Evolutionary conservation across 2,888 invertebrate genomes (phyloP), one percentile per base, ranked within the genome.

Genomic region (Teinopalpus imperialis): DNA sequence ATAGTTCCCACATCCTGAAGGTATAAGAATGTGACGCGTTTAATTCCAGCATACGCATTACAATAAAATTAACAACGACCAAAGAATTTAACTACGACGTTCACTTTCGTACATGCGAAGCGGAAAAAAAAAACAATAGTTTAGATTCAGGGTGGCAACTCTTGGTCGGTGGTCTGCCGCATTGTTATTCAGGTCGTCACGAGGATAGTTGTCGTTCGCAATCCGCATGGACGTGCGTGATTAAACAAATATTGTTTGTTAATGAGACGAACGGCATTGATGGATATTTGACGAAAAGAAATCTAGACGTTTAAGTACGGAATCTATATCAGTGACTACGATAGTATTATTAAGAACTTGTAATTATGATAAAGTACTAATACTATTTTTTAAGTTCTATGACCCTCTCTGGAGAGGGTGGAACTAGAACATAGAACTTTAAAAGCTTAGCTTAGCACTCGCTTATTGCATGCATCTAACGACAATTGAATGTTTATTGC

Each of bases 191-290:
- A 53, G 53, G 46, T 46, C 59, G 40, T 9, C 29, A 9, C 39
- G 50, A 51, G 54, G 53, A 54, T 56, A 54, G 52, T 51, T 53
- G 55, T 60, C 56, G 54, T 52, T 35, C 39, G 51, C 52, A 51
- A 54, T 55, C 59, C 54, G 56, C 57, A 51, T 48, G 56, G 54
- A 59, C 58, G 61, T 56, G 53, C 43, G 26, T 52, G 59, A 58
- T 59, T 58, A 61, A 55, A 58, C 54, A 55, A 57, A 58, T 58
- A 58, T 53, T 53, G 56, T 52, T 56, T 58, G 57, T 56, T 61
- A 59, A 63, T 60, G 54, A 61, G 56, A 50, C 42, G 36, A 3
- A 16, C 16, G 26, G 20, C 46, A 23, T 40, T 34, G 34, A 30
- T 18, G 14, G 3, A 18, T 31, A 9, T 10, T n/a, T 31, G 9